Conservation (phyloP, 2,113 vertebrate genomes). For the Thamnaconus septentrionalis region DNA sequence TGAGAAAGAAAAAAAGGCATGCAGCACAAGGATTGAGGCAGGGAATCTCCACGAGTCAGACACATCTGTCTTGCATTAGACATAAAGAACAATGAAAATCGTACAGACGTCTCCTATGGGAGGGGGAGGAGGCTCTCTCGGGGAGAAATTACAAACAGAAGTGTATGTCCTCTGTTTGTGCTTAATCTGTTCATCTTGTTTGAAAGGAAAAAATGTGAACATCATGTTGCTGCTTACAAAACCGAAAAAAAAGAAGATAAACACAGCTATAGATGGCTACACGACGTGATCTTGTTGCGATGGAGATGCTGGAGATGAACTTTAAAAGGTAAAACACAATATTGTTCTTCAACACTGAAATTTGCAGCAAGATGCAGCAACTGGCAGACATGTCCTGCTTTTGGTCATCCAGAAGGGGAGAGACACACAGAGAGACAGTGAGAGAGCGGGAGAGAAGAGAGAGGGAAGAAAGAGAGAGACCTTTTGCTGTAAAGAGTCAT, state of each 20-base stretch:
- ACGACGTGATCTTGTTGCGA: not conserved
- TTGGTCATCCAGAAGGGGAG: constrained; percentile 1
- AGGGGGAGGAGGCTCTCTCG: constrained; percentile 56
- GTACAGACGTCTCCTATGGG: constrained; percentile 53
- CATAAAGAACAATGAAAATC: constrained; percentile 71
- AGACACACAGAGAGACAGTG: too few relatives aligned
- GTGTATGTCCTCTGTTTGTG: constrained; percentile 32
- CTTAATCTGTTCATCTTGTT: constrained; percentile 42
- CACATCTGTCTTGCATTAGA: constrained; percentile 69
- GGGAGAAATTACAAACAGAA: constrained; percentile 74
- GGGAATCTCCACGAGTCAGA: constrained; percentile 46
- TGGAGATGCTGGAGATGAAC: too few relatives aligned
- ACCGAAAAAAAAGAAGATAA: not conserved
- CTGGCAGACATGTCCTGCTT: constrained; percentile 10
- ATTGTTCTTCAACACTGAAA: not conserved
- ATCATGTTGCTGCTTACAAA: too few relatives aligned
- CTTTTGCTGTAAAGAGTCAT: constrained; percentile 30
- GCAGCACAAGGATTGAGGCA: constrained; percentile 39
- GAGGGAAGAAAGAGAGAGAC: constrained; percentile 3
- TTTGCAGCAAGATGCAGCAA: constrained; percentile 9
- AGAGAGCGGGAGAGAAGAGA: not conserved
- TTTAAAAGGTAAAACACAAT: not conserved
- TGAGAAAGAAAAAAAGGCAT: constrained; percentile 3
- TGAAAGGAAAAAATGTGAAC: constrained; percentile 14
- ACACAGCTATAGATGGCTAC: not conserved